Evolutionary conservation across 2,888 invertebrate genomes (phyloP), one percentile per base, ranked within the genome.

Genomic region (Podotricha telesiphe): DNA sequence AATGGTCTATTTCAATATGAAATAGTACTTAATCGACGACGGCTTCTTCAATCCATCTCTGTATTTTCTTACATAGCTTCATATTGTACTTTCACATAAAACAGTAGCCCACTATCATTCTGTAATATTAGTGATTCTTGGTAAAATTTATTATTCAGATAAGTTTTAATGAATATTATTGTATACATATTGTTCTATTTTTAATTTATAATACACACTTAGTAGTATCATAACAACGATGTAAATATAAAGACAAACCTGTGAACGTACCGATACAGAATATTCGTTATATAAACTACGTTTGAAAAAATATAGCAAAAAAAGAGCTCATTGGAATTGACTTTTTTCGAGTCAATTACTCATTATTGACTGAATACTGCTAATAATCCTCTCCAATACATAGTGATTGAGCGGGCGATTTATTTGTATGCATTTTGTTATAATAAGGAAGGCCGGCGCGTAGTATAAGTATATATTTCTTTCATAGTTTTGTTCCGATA

Each of bases 321-420:
- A n/a, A 50, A 50, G 19, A 37, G 34, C 42, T 42, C 40, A 19
- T 34, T 67, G 5, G 53, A 53, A 53, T 53, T 34, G 15, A 34
- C 51, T 59, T 61, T 50, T 59, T 59, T 50, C 42, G n/a, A 59
- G 19, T 51, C 47, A 51, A 66, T 66, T 59, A 59, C 17, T 59
- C 28, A 50, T 28, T 59, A 50, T 28, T 42, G 59, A 59, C 17
- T 58, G 40, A 22, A 20, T 42, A 48, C 17, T 34, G 47, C n/a
- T 59, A 61, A 61, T 61, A 47, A 19, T 48, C 15, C 34, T 34
- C 53, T 53, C 17, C 28, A 11, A 2, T 62, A 19, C 10, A 1
- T 50, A 19, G 22, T 59, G 50, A 62, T 34, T 34, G 13, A 34
- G 10, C 19, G 10, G 15, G 8, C 48, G n/a, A 13, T 50, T 50